A percentile compares a stretch with the other conserved stretches of the same genome.
These are phyloP conservation scores for Protonemura montana DNA, from an alignment of 2,888 invertebrate species.

Conservation along the genomic window DNA sequence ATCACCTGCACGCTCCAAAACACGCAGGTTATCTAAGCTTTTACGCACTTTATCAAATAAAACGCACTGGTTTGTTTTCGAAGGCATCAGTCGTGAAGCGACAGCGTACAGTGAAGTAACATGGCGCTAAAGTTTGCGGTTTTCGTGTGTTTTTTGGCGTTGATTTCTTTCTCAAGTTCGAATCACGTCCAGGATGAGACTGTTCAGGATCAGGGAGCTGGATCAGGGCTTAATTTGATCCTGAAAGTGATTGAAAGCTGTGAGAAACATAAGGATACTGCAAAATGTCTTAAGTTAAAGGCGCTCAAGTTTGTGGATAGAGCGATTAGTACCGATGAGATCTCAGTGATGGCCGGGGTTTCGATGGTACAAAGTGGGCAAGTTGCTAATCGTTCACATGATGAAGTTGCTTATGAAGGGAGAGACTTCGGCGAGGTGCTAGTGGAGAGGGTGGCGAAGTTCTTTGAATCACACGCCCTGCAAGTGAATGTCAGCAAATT, in stretches of 20 bases:
- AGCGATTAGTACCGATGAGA: constrained; percentile 23
- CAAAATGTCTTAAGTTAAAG: constrained; percentile 40
- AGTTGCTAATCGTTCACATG: not conserved
- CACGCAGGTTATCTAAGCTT: not conserved
- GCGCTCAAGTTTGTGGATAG: constrained; percentile 38
- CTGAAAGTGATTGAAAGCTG: constrained; percentile 33
- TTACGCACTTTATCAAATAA: not conserved
- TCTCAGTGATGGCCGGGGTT: constrained; percentile 41
- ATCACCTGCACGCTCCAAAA: not conserved
- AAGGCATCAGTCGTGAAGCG: not conserved
- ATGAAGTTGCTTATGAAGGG: too few species aligned
- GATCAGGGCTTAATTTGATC: constrained; percentile 1
- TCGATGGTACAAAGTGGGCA: constrained; percentile 22
- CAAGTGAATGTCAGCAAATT: constrained; percentile 74
- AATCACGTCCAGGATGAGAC: not conserved
- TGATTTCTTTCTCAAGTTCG: not conserved
- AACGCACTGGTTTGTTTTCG: not conserved
- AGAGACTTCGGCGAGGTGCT: constrained; percentile 61
- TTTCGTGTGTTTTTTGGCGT: not conserved
- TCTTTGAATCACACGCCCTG: constrained; percentile 79
- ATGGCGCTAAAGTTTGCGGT: not conserved
- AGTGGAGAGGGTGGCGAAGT: constrained; percentile 75
- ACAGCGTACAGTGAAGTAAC: not conserved
- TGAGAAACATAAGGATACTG: constrained; percentile 13
- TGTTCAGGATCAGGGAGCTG: not conserved